These are phyloP conservation scores for Tortrix viridana DNA, from an alignment of 2,888 invertebrate species.

Conservation along the genomic window DNA sequence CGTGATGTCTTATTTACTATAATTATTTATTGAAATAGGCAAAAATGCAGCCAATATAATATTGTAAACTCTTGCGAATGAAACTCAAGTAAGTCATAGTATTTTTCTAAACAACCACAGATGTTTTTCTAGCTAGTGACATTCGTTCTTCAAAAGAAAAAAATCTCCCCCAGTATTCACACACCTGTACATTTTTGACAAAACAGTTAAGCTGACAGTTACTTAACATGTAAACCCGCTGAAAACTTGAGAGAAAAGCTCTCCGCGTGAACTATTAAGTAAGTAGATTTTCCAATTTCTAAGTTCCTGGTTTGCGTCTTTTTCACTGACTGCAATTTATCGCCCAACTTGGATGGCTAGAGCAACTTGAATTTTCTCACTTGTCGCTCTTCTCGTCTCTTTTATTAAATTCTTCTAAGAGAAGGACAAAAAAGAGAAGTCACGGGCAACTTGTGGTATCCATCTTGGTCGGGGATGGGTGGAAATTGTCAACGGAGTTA, in stretches of 20 bases:
- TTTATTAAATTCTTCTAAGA: no score
- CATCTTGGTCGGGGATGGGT: slow-evolving; percentile 8
- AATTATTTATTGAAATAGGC: no score
- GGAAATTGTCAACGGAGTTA: slow-evolving; percentile 21
- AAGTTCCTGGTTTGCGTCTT: slow-evolving; percentile 4
- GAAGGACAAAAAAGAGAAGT: no score
- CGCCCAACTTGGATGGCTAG: slow-evolving; percentile 6
- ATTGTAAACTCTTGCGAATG: no score
- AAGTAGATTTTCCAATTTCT: slow-evolving; percentile 25
- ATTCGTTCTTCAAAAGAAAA: no score
- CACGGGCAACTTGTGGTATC: no score
- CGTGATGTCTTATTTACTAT: no score
- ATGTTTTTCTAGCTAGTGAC: no score
- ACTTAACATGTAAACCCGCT: not conserved
- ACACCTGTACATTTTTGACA: not conserved
- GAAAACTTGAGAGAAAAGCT: slow-evolving; percentile 4
- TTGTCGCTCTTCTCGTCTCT: no score
- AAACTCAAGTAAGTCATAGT: no score
- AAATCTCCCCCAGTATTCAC: not conserved
- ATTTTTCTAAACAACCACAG: no score
- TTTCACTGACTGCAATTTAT: slow-evolving; percentile 24
- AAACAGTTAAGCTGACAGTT: not conserved
- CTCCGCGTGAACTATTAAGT: slow-evolving; percentile 4
- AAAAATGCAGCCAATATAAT: no score
- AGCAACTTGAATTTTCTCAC: not conserved